Percentiles rank a stretch among this genome's conserved stretches.
Evolutionary conservation across 1,140 invertebrate genomes (phyloP).

Genomic region (Gryon sp.): DNA sequence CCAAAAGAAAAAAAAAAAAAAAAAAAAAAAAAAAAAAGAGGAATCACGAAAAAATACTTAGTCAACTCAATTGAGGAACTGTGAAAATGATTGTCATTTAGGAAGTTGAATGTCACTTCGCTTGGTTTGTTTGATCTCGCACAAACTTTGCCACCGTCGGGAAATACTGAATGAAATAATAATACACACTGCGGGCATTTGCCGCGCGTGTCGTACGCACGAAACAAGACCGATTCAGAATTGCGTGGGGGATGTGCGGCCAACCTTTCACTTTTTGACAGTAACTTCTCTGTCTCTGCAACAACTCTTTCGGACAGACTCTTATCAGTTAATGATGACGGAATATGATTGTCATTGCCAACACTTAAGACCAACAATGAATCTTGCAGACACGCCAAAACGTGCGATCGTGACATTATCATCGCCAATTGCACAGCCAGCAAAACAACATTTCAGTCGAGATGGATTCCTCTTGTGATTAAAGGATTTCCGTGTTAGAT

Average conservation of each 20-base stretch:
- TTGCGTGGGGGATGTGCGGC: conserved; percentile 68
- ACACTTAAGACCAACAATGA: conserved; percentile 1
- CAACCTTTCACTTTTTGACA: conserved; percentile 77
- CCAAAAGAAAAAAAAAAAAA: too few species aligned
- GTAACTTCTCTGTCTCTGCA: conserved; percentile 44
- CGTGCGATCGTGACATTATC: conserved; percentile 41
- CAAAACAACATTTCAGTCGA: too few species aligned
- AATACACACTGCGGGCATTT: conserved; percentile 50
- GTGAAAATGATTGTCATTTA: too few species aligned
- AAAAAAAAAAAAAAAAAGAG: too few species aligned
- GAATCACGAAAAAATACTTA: too few species aligned
- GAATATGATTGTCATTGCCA: conserved; percentile 16
- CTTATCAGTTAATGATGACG: conserved; percentile 24
- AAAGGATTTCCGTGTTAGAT: too few species aligned
- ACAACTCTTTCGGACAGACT: conserved; percentile 1
- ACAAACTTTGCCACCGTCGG: conserved; percentile 41
- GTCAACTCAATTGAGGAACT: neutral
- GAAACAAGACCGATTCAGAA: conserved; percentile 54
- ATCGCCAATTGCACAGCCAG: too few species aligned
- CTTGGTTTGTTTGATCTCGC: conserved; percentile 4
- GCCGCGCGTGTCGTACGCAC: conserved; percentile 53
- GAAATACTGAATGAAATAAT: conserved; percentile 59
- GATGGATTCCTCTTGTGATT: too few species aligned
- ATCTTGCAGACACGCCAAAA: neutral
- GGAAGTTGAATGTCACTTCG: too few species aligned